These are phyloP conservation scores for Xestia ashworthii DNA, from an alignment of 2,888 invertebrate species.

Conservation along the genomic window DNA sequence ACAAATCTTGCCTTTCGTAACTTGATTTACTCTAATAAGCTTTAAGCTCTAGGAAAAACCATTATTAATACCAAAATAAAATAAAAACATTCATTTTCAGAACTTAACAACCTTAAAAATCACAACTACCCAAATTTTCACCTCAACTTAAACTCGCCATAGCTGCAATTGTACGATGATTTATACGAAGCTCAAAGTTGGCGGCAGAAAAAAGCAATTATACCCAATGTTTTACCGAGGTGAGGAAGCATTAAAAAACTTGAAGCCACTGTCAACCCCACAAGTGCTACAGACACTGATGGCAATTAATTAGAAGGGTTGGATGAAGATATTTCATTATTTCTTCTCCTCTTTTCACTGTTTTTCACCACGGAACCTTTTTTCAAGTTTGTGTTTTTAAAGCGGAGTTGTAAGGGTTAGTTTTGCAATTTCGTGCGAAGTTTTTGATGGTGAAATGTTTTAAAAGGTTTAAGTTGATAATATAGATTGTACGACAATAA, in stretches of 20 bases:
- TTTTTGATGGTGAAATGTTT: not conserved
- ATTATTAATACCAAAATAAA: not conserved
- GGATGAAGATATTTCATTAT: conserved; percentile 89
- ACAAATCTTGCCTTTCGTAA: too few species aligned
- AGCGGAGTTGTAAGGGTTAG: conserved; percentile 42
- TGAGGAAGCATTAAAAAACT: conserved; percentile 90
- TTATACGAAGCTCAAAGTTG: conserved; percentile 79
- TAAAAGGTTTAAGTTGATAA: not conserved
- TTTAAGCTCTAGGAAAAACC: not conserved
- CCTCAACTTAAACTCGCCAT: conserved; percentile 22
- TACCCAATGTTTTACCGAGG: conserved; percentile 87
- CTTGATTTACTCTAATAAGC: not conserved
- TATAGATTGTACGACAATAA: not conserved
- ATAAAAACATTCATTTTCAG: not conserved
- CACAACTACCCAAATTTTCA: conserved; percentile 16
- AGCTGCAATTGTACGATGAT: conserved; percentile 66
- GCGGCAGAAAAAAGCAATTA: conserved; percentile 87
- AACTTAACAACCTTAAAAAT: not conserved
- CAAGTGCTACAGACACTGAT: conserved; percentile 89
- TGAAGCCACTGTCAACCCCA: conserved; percentile 87
- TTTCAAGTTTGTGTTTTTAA: conserved; percentile 64
- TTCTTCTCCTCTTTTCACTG: conserved; percentile 78
- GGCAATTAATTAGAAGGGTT: conserved; percentile 91
- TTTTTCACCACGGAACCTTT: conserved; percentile 66
- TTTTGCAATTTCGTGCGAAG: not conserved